Conservation (phyloP, 2,113 vertebrate species). For the Thalassarche chlororhynchos region DNA sequence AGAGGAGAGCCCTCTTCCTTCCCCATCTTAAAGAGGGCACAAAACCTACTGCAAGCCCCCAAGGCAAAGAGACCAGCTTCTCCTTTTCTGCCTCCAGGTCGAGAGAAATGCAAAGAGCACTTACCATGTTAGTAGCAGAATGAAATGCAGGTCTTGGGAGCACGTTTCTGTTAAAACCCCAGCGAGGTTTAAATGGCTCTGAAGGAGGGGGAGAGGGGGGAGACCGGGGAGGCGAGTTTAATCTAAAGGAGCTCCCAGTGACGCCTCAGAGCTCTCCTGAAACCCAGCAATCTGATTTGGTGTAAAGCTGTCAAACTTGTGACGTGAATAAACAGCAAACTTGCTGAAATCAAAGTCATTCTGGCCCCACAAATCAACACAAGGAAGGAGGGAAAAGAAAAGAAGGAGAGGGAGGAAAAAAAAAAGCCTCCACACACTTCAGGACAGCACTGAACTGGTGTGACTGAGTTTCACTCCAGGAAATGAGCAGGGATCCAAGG, state of each 20-base stretch:
- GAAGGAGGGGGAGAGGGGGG: constrained; percentile 66
- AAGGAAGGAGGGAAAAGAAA: constrained; percentile 52
- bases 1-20: neutral
- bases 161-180: constrained; percentile 70
- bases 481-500: neutral
- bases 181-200: constrained; percentile 75
- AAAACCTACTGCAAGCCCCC: neutral
- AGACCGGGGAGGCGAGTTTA: constrained; percentile 77
- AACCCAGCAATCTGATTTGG: constrained; percentile 78
- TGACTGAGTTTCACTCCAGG: neutral
- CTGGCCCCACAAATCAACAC: constrained; percentile 28
- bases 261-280: constrained; percentile 62
- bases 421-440: constrained; percentile 2
- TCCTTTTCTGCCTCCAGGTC: neutral
- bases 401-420: neutral
- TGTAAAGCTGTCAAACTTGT: constrained; percentile 78
- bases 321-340: constrained; percentile 69
- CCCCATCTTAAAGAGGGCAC: neutral
- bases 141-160: constrained; percentile 60
- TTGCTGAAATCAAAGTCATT: constrained; percentile 61
- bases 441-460: neutral
- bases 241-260: constrained; percentile 71
- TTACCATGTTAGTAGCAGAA: constrained; percentile 80
- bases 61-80: neutral
- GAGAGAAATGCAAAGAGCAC: constrained; percentile 60